A percentile compares a stretch with the other conserved stretches of the same genome.
Evolutionary conservation across 2,113 vertebrate species (phyloP).

Genomic region (human (Homo sapiens)): DNA sequence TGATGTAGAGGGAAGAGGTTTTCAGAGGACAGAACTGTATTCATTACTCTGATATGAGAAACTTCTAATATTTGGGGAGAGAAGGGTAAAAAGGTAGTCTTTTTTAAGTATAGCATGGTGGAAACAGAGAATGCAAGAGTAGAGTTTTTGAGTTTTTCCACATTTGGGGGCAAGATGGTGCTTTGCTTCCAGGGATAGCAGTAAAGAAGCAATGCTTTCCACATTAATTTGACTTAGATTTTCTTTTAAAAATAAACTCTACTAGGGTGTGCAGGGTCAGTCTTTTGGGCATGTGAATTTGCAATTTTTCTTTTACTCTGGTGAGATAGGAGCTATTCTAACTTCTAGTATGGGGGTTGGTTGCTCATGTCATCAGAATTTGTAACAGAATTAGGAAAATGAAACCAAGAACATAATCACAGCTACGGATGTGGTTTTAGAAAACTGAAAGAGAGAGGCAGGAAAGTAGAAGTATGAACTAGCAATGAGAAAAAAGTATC

Average conservation of each 20-base stretch:
- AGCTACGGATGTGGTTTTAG: background rate
- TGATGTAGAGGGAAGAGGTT: background rate
- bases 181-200: background rate
- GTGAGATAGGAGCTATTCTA: background rate
- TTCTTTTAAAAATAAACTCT: background rate
- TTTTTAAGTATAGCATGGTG: background rate
- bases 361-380: background rate
- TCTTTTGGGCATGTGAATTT: background rate
- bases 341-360: background rate
- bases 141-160: background rate
- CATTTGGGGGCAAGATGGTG: background rate
- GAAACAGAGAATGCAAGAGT: background rate
- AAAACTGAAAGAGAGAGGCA: background rate
- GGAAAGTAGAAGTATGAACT: background rate
- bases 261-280: background rate
- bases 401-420: background rate
- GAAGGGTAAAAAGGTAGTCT: background rate
- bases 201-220: background rate
- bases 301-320: background rate
- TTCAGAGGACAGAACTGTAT: background rate
- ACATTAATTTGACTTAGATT: background rate
- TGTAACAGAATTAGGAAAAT: slow-evolving; percentile 14
- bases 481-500: background rate
- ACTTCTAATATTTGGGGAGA: background rate
- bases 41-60: background rate